Base-by-base conservation (phyloP, 2,888 invertebrate genomes). In the Plusia festucae region DNA sequence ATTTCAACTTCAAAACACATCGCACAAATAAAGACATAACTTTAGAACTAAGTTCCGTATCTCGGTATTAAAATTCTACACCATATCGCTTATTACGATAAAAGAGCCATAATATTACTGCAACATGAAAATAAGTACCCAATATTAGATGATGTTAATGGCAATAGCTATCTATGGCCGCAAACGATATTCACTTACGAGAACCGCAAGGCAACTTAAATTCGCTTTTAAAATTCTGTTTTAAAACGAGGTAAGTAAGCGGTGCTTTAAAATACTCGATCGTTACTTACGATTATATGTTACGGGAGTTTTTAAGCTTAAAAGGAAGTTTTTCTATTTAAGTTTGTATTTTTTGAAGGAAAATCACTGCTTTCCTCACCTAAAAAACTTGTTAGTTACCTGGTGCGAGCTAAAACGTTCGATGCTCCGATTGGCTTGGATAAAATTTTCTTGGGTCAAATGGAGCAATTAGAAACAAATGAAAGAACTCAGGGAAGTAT, bases 161-260 rank as follows among this genome's bases (percentile, higher is more conserved):
- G 65, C 56, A 63, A 55, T 53, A 60, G 73, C 52, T 58, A 67
- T 73, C 58, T 63, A 65, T 27, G 11, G 32, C 65, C 27, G 22
- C 49, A 64, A 40, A 61, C 68, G 65, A 68, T 75, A 77, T 73
- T 73, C 77, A 73, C 77, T 71, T 76, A 76, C 61, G 57, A n/a
- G 9, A 51, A 58, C 20, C 59, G 53, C n/a, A 9, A 8, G 32
- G 15, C n/a, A 40, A 54, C 65, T 61, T 65, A 61, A 58, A 40
- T 57, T 49, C 27, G 53, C 61, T 71, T 73, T 73, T 71, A 73
- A 73, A 73, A 73, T 73, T 65, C 65, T 65, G 59, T 76, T 71
- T 71, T 65, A 46, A 65, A 65, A 54, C 65, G 57, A 40, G 62
- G 75, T 70, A 75, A 76, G 76, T 61, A 58, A 76, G 60, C 58